A percentile compares a stretch with the other conserved stretches of the same genome.
phyloP scores from a whole-genome alignment of 30 jellyfish, hydroid and myxozoan species.

The Turritopsis dohrnii region DNA sequence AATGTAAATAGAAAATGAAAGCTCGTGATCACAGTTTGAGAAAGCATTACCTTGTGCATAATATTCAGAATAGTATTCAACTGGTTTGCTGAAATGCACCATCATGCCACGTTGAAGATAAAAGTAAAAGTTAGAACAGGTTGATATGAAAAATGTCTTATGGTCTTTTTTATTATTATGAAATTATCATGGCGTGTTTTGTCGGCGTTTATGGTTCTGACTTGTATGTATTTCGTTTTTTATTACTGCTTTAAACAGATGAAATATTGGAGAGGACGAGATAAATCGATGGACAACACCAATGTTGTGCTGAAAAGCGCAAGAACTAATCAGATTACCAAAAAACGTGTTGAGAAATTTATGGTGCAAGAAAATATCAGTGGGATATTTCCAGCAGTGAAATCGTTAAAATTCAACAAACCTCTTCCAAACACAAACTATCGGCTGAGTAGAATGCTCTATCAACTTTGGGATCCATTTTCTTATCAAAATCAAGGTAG shows the following conservation, averaged over 20 bases:
- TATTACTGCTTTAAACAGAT: background rate
- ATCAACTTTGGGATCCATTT: slow-evolving; percentile 41
- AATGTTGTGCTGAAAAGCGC: background rate
- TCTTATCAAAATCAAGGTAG: slow-evolving; percentile 19
- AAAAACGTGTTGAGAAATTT: background rate
- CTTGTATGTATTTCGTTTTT: background rate
- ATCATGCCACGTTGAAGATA: background rate
- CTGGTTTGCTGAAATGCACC: background rate
- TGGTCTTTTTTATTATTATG: background rate
- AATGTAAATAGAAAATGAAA: no score
- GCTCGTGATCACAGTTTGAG: no score
- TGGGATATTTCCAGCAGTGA: background rate
- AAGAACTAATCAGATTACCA: background rate
- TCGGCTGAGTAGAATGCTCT: slow-evolving; percentile 16
- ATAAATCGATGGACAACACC: background rate
- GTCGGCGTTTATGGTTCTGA: background rate
- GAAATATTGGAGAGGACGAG: background rate
- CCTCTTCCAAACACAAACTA: slow-evolving; percentile 18
- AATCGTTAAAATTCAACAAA: background rate
- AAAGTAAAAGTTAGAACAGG: background rate
- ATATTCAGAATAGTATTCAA: background rate
- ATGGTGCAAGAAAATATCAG: slow-evolving; percentile 5
- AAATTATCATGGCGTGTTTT: background rate
- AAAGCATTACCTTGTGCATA: no score
- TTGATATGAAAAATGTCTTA: background rate